Evolutionary conservation across 2,888 invertebrate species (phyloP).

Genomic region (Napeogenes sylphis): DNA sequence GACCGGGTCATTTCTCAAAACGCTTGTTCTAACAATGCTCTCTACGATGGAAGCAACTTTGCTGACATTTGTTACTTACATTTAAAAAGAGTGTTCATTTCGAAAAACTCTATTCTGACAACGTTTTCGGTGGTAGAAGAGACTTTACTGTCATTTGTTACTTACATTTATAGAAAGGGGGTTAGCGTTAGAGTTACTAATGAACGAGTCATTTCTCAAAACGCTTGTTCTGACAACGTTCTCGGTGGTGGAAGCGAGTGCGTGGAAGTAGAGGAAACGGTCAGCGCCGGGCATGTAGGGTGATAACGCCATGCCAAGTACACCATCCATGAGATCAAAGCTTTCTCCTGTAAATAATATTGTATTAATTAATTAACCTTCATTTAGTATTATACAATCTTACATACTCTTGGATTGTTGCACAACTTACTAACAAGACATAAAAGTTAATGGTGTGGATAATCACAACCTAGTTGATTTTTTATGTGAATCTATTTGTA

Average conservation of each 20-base stretch:
- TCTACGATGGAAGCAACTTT: too few species aligned
- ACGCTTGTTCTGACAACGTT: slow-evolving; percentile 80
- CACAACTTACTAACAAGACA: too few species aligned
- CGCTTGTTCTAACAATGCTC: too few species aligned
- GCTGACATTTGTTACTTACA: too few species aligned
- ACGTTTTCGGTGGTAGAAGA: slow-evolving; percentile 82
- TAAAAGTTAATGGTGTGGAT: too few species aligned
- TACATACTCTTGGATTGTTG: too few species aligned
- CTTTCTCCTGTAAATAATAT: slow-evolving; percentile 66
- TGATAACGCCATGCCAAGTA: slow-evolving; percentile 83
- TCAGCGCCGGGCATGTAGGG: slow-evolving; percentile 57
- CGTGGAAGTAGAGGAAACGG: slow-evolving; percentile 82
- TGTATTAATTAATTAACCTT: too few species aligned
- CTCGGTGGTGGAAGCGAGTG: slow-evolving; percentile 81
- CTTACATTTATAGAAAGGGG: slow-evolving; percentile 76
- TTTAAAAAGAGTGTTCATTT: slow-evolving; percentile 71
- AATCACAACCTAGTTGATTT: too few species aligned
- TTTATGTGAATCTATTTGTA: too few species aligned
- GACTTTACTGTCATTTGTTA: slow-evolving; percentile 39
- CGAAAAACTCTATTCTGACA: slow-evolving; percentile 79
- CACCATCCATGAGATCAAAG: slow-evolving; percentile 86
- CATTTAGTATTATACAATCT: too few species aligned
- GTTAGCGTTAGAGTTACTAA: slow-evolving; percentile 62
- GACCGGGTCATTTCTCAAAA: too few species aligned
- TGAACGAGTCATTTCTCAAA: slow-evolving; percentile 78